Conservation (phyloP, 2,797 vertebrate genomes). For the Poeciliopsis gracilis region DNA sequence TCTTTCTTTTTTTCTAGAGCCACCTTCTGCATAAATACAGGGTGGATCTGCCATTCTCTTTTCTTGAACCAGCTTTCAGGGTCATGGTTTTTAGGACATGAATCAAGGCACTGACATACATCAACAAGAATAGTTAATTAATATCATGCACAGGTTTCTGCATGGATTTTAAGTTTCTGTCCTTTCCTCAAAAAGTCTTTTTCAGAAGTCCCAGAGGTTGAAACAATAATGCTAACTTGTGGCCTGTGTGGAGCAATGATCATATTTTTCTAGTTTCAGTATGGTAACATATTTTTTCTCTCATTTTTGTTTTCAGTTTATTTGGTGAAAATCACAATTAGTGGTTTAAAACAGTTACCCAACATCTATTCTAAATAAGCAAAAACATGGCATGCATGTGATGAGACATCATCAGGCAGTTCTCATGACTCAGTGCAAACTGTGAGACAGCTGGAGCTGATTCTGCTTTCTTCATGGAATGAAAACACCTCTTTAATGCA, state of each 20-base stretch:
- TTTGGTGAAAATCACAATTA: slow-evolving; percentile 13
- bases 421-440: slow-evolving; percentile 54
- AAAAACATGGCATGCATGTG: slow-evolving; percentile 44
- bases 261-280: background rate
- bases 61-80: background rate
- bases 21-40: background rate
- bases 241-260: background rate
- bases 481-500: slow-evolving; percentile 1
- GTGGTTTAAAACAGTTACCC: slow-evolving; percentile 20
- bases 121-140: slow-evolving; percentile 54
- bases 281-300: background rate
- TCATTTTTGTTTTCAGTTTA: background rate
- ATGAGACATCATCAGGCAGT: slow-evolving; percentile 37
- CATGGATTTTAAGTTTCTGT: slow-evolving; percentile 51
- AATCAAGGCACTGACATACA: slow-evolving; percentile 3
- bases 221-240: slow-evolving; percentile 53
- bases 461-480: slow-evolving; percentile 20
- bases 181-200: slow-evolving; percentile 74
- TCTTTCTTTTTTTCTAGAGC: background rate
- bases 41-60: background rate
- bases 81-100: background rate
- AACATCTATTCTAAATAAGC: slow-evolving; percentile 29
- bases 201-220: slow-evolving; percentile 60
- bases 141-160: slow-evolving; percentile 56
- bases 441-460: slow-evolving; percentile 52